These are phyloP conservation scores for Limosa lapponica DNA, from an alignment of 2,797 vertebrate species.

Conservation along the genomic window DNA sequence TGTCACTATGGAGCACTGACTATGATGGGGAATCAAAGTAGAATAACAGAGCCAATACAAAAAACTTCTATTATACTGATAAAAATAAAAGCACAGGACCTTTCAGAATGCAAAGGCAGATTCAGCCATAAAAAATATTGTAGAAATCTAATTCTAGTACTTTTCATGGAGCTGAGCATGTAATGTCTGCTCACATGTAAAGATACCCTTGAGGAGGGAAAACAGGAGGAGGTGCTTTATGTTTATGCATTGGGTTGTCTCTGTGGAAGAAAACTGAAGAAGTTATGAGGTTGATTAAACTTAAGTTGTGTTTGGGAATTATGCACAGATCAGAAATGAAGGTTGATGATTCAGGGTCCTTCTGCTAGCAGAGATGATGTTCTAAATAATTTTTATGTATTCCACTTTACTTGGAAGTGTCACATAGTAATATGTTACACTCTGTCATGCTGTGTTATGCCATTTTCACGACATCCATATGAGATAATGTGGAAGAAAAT, in stretches of 20 bases:
- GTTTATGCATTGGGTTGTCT: slow-evolving; percentile 68
- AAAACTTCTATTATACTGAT: background rate
- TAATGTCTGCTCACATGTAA: slow-evolving; percentile 61
- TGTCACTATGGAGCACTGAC: background rate
- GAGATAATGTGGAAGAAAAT: background rate
- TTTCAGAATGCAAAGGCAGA: slow-evolving; percentile 40
- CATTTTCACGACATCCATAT: background rate
- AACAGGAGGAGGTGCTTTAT: slow-evolving; percentile 61
- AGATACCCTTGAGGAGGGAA: slow-evolving; percentile 61
- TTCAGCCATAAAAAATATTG: slow-evolving; percentile 55
- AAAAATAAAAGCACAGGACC: slow-evolving; percentile 27
- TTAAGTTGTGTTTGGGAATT: slow-evolving; percentile 60
- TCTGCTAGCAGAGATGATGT: background rate
- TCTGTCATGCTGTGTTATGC: background rate
- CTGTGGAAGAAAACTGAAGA: slow-evolving; percentile 45
- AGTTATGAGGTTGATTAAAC: slow-evolving; percentile 69
- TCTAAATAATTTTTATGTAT: slow-evolving; percentile 45
- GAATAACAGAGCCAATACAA: background rate
- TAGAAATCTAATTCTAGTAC: slow-evolving; percentile 63
- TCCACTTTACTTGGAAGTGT: background rate
- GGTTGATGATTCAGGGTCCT: slow-evolving; percentile 22
- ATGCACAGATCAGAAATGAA: slow-evolving; percentile 44
- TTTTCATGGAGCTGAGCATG: slow-evolving; percentile 60
- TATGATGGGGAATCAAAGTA: slow-evolving; percentile 25
- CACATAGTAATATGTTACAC: background rate